Conservation (phyloP, 1,140 invertebrate genomes). For the Drosophila arizonae region DNA sequence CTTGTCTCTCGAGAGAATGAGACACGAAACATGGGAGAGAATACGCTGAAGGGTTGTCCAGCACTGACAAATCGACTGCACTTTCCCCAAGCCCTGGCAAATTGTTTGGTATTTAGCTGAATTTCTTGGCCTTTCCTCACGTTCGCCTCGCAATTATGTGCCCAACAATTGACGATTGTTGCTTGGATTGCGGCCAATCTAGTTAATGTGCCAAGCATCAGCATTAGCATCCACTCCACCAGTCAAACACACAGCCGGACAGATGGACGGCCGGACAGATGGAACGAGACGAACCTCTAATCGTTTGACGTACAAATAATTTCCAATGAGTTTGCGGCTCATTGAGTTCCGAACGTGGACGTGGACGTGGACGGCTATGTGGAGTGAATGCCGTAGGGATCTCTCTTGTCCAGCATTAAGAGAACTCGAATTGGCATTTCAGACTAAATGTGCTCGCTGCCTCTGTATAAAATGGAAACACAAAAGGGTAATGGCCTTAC, state of each 20-base stretch:
- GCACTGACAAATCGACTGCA: constrained; percentile 39
- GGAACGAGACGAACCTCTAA: constrained; percentile 42
- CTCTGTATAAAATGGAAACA: background rate
- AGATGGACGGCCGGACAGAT: background rate
- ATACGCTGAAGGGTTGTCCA: constrained; percentile 61
- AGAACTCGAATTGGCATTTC: constrained; percentile 7
- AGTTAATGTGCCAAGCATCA: constrained; percentile 77
- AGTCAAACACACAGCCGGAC: constrained; percentile 23
- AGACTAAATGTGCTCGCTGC: constrained; percentile 5
- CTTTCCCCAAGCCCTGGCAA: constrained; percentile 36
- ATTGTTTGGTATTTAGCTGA: constrained; percentile 72
- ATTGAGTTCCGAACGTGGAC: constrained; percentile 68
- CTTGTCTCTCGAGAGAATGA: constrained; percentile 43
- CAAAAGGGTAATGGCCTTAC: constrained; percentile 2
- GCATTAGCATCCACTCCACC: constrained; percentile 61
- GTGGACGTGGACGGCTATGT: constrained; percentile 65
- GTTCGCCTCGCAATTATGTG: constrained; percentile 71
- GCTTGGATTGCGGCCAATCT: constrained; percentile 69
- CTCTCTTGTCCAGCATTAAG: constrained; percentile 9
- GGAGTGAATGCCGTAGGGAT: background rate
- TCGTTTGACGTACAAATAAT: constrained; percentile 78
- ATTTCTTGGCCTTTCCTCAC: constrained; percentile 57
- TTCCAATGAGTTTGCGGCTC: constrained; percentile 78
- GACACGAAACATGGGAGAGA: constrained; percentile 3
- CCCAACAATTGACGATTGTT: constrained; percentile 60